These are phyloP conservation scores for Polyploca ridens DNA, from an alignment of 2,888 invertebrate genomes.

Conservation along the genomic window DNA sequence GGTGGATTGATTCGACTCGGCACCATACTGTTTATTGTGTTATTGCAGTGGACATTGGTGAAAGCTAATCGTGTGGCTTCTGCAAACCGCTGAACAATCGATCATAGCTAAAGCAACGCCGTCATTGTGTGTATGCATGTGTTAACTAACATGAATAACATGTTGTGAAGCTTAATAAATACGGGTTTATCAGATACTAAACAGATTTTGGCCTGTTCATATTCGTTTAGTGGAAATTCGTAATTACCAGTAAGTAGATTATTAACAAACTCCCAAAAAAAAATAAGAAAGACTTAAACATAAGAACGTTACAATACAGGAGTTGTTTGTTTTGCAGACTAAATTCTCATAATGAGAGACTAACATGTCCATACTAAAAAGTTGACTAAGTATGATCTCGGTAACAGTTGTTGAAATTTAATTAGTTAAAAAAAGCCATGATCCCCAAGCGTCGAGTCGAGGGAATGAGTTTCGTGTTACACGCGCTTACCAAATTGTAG, in stretches of 20 bases:
- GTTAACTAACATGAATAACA: background rate
- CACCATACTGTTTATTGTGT: conserved; percentile 39
- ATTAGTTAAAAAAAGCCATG: conserved; percentile 44
- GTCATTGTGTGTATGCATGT: conserved; percentile 13
- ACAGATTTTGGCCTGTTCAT: background rate
- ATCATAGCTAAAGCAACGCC: conserved; percentile 24
- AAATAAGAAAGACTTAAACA: background rate
- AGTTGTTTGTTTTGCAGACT: background rate
- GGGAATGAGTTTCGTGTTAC: conserved; percentile 46
- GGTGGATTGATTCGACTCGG: conserved; percentile 57
- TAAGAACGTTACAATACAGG: too few species aligned
- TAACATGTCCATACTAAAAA: background rate
- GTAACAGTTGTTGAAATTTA: conserved; percentile 43
- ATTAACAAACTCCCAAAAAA: too few species aligned
- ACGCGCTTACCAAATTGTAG: conserved; percentile 54
- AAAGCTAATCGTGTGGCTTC: conserved; percentile 52
- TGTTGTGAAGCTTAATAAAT: background rate
- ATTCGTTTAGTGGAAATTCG: background rate
- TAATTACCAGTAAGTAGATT: background rate
- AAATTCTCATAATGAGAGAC: background rate
- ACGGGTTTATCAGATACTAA: too few species aligned
- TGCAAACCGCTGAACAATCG: conserved; percentile 37
- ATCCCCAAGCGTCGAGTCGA: conserved; percentile 40
- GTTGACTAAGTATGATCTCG: conserved; percentile 31
- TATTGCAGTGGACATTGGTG: conserved; percentile 47